Percentiles rank a stretch among this genome's conserved stretches.
phyloP scores from a whole-genome alignment of 1,140 invertebrate genomes.

The Panagrolaimus sp. region DNA sequence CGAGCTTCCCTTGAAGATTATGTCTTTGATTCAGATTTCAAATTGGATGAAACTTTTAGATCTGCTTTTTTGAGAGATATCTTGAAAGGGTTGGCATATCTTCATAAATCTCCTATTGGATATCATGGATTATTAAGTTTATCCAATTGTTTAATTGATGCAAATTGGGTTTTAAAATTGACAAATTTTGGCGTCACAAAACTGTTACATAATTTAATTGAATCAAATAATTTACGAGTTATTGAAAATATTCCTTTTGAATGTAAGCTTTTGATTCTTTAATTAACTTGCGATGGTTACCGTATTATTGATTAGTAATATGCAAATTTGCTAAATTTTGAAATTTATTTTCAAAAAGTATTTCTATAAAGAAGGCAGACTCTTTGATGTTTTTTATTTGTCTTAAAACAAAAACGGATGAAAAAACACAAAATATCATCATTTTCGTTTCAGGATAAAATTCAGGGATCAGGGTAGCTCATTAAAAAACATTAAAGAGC shows the following conservation, averaged over 20 bases:
- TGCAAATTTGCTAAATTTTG: no score
- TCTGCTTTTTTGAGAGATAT: conserved; percentile 40
- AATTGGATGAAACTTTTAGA: conserved; percentile 37
- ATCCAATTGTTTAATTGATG: conserved; percentile 52
- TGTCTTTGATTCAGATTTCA: conserved; percentile 46
- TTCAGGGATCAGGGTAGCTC: no score
- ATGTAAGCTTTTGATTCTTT: no score
- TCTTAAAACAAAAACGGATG: no score
- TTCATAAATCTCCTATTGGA: conserved; percentile 54
- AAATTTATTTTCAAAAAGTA: no score
- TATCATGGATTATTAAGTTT: conserved; percentile 48
- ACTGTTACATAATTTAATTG: conserved; percentile 42
- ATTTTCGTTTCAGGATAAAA: no score
- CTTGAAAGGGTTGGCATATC: conserved; percentile 42
- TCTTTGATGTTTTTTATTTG: no score
- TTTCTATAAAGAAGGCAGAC: no score
- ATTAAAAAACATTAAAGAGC: no score
- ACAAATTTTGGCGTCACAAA: conserved; percentile 53
- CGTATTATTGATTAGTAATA: no score
- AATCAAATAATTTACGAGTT: conserved; percentile 45
- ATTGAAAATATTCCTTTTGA: conserved; percentile 11
- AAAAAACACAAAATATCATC: no score
- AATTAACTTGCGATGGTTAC: no score
- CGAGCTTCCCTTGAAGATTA: conserved; percentile 51
- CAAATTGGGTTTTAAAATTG: conserved; percentile 56